Conservation (phyloP, 2,113 vertebrate genomes). For the Ginglymostoma cirratum region DNA sequence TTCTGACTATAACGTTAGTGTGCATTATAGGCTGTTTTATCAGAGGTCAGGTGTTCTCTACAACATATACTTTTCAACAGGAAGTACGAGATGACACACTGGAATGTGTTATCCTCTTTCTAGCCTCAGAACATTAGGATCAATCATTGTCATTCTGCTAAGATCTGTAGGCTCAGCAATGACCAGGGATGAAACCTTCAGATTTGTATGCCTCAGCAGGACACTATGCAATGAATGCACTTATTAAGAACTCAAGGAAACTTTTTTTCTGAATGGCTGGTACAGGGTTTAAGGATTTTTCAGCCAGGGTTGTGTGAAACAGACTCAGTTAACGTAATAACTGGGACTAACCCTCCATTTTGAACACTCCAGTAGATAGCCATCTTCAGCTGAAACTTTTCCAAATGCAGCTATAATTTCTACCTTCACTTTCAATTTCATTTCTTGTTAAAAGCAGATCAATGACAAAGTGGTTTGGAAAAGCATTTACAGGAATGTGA, state of each 20-base stretch:
- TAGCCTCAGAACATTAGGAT: not conserved
- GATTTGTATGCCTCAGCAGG: not conserved
- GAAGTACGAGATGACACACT: not conserved
- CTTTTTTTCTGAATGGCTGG: not conserved
- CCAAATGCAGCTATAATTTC: not conserved
- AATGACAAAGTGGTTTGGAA: not conserved
- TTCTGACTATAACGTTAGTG: not conserved
- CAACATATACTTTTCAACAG: not conserved
- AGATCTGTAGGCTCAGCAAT: not conserved
- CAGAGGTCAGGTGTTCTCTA: not conserved
- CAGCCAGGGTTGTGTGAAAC: not conserved
- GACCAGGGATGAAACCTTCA: not conserved
- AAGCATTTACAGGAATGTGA: not conserved
- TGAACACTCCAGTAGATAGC: not conserved
- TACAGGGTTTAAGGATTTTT: conserved; percentile 11
- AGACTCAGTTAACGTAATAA: not conserved
- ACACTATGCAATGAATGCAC: not conserved
- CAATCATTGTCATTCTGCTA: not conserved
- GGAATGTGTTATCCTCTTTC: not conserved
- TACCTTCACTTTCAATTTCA: not conserved
- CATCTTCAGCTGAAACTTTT: not conserved
- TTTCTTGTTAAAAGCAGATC: not conserved
- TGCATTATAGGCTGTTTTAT: not conserved
- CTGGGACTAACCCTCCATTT: not conserved
- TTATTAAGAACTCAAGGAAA: not conserved